Evolutionary conservation across 1,140 invertebrate species (phyloP).

Genomic region (Zaprionus lachaisei): DNA sequence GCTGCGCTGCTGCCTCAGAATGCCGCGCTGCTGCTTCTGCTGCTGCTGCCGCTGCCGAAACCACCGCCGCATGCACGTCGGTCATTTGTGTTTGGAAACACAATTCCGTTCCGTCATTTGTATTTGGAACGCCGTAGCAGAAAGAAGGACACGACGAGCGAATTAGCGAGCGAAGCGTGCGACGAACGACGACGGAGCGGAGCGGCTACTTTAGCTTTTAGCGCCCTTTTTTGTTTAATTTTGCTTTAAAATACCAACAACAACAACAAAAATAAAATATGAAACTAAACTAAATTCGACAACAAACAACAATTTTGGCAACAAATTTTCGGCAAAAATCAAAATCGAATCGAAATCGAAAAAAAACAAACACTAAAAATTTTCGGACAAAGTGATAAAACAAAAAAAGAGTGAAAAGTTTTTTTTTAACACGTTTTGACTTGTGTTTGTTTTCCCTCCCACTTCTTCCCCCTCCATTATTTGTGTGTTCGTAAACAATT

Average conservation of each 20-base stretch:
- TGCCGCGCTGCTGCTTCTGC: slow-evolving; percentile 14
- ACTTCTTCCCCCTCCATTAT: slow-evolving; percentile 23
- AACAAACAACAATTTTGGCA: slow-evolving; percentile 60
- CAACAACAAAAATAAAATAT: slow-evolving; percentile 34
- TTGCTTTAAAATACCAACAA: slow-evolving; percentile 47
- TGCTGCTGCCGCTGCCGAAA: slow-evolving; percentile 15
- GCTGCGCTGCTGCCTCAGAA: slow-evolving; percentile 8
- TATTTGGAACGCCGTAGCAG: slow-evolving; percentile 83
- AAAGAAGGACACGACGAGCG: slow-evolving; percentile 79
- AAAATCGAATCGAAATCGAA: slow-evolving; percentile 46
- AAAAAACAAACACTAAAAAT: slow-evolving; percentile 43
- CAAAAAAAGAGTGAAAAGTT: slow-evolving; percentile 43
- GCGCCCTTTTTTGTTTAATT: slow-evolving; percentile 84
- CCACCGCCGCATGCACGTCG: slow-evolving; percentile 65
- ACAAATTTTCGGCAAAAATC: slow-evolving; percentile 61
- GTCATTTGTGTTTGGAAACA: slow-evolving; percentile 81
- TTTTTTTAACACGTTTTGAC: slow-evolving; percentile 42
- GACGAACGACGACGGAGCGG: slow-evolving; percentile 61
- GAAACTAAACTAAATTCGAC: slow-evolving; percentile 26
- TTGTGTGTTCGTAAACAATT: slow-evolving; percentile 75
- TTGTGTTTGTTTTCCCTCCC: slow-evolving; percentile 21
- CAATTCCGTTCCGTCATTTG: slow-evolving; percentile 71
- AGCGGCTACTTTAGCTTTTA: slow-evolving; percentile 80
- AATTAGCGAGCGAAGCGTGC: slow-evolving; percentile 69
- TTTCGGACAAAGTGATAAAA: slow-evolving; percentile 55